Evolutionary conservation across 1,140 invertebrate species (phyloP).

Genomic region (Orius laevigatus): DNA sequence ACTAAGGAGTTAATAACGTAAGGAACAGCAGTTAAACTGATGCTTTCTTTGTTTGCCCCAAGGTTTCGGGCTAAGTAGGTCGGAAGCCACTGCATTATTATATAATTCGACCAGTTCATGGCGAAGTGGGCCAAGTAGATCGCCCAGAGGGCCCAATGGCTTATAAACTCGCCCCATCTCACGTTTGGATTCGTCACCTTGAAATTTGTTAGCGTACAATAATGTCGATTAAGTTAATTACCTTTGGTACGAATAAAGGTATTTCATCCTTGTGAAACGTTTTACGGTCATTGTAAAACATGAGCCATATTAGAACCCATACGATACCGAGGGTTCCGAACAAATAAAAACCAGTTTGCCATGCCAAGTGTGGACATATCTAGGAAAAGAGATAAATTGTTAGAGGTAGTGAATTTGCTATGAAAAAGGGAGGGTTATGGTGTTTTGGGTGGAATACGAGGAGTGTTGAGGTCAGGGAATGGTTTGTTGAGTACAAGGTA

Average conservation of each 20-base stretch:
- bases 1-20: conserved; percentile 60
- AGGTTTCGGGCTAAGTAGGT: conserved; percentile 53
- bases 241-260: conserved; percentile 47
- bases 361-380: conserved; percentile 44
- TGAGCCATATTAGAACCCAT: conserved; percentile 51
- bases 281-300: conserved; percentile 40
- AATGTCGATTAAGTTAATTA: conserved; percentile 22
- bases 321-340: conserved; percentile 54
- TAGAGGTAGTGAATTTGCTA: no score
- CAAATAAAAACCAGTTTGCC: conserved; percentile 53
- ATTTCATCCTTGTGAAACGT: conserved; percentile 41
- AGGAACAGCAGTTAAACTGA: conserved; percentile 61
- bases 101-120: conserved; percentile 74
- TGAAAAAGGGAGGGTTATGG: no score
- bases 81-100: conserved; percentile 71
- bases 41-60: conserved; percentile 49
- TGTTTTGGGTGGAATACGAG: no score
- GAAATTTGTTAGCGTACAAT: conserved; percentile 7
- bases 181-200: conserved; percentile 38
- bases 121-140: conserved; percentile 66
- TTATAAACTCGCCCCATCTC: conserved; percentile 49
- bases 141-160: conserved; percentile 58
- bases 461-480: no score
- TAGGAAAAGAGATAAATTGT: conserved; percentile 21
- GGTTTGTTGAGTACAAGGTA: no score